phyloP scores from a whole-genome alignment of 2,113 vertebrate genomes.

The Catharus fuscescens region DNA sequence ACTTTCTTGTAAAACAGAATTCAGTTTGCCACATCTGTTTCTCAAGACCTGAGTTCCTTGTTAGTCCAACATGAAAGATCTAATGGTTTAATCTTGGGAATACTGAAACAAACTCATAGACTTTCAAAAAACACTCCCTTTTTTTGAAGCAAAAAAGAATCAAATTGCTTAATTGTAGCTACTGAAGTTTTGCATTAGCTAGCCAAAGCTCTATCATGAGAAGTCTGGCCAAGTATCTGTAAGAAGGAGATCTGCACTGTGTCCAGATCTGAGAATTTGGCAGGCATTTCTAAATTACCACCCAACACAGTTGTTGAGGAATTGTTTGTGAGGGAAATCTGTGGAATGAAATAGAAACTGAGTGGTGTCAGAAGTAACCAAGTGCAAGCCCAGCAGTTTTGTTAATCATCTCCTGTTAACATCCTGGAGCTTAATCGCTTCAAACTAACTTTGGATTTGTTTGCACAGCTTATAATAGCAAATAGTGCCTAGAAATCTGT shows the following conservation, averaged over 20 bases:
- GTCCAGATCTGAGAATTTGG: background rate
- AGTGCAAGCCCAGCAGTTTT: background rate
- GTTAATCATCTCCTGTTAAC: background rate
- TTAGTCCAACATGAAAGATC: background rate
- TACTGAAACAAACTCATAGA: background rate
- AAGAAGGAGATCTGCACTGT: background rate
- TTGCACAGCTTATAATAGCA: background rate
- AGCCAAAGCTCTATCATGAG: background rate
- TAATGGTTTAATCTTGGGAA: background rate
- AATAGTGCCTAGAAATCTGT: background rate
- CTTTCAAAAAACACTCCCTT: background rate
- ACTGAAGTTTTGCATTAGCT: background rate
- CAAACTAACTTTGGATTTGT: slow-evolving; percentile 5
- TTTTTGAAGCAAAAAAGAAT: background rate
- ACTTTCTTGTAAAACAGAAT: background rate
- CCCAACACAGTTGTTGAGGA: background rate
- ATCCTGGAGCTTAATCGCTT: background rate
- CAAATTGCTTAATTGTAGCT: background rate
- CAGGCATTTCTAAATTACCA: background rate
- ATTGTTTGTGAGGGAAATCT: background rate
- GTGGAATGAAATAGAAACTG: background rate
- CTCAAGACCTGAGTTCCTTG: background rate
- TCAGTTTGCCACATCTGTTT: background rate
- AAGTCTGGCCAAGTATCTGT: background rate
- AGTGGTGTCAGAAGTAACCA: background rate